Percentiles rank a stretch among this genome's conserved stretches.
These are phyloP conservation scores for Conger conger DNA, from an alignment of 2,113 vertebrate genomes.

Conservation along the genomic window DNA sequence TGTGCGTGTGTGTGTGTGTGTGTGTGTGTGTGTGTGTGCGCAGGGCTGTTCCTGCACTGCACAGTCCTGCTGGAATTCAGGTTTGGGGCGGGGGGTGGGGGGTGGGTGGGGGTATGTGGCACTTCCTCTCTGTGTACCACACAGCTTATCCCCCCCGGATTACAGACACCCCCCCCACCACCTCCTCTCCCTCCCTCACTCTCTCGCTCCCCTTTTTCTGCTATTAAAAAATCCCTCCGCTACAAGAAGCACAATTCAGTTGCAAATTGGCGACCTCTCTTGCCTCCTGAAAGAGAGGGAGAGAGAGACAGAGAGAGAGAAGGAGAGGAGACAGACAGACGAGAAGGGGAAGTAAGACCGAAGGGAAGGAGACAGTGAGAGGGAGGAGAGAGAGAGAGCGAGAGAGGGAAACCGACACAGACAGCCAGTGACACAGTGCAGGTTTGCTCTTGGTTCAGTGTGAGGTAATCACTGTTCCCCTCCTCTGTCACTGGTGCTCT, in stretches of 20 bases:
- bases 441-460: too few relatives aligned
- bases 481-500: neutral
- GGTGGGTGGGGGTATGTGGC: constrained; percentile 65
- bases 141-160: constrained; percentile 73
- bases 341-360: too few relatives aligned
- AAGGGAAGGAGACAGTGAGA: too few relatives aligned
- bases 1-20: neutral
- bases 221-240: constrained; percentile 40
- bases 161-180: constrained; percentile 52
- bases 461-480: neutral
- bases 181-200: constrained; percentile 28
- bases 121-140: constrained; percentile 76
- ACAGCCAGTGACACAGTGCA: neutral
- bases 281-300: constrained; percentile 42
- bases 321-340: too few relatives aligned
- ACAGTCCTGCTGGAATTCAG: constrained; percentile 60
- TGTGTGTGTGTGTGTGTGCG: neutral
- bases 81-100: constrained; percentile 58
- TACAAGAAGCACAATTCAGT: constrained; percentile 73
- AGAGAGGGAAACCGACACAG: too few relatives aligned
- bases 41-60: neutral
- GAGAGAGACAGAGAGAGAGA: constrained; percentile 10
- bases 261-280: constrained; percentile 69
- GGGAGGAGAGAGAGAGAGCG: constrained; percentile 33
- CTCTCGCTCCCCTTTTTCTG: constrained; percentile 28